Evolutionary conservation across 2,797 vertebrate genomes (phyloP).

Genomic region (Enteromius radiatus): DNA sequence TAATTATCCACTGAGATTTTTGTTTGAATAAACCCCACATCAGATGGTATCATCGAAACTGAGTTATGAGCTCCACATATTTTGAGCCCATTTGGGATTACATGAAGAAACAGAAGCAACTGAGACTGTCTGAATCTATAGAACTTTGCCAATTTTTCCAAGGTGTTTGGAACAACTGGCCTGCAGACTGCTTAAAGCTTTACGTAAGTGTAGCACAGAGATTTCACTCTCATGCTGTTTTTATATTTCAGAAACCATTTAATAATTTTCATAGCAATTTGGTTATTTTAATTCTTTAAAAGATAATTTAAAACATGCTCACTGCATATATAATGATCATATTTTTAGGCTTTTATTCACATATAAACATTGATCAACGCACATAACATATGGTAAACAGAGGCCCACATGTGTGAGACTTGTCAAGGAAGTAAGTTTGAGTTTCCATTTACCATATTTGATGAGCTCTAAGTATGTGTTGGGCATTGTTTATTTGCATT

Average conservation of each 20-base stretch:
- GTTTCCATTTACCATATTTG: neutral
- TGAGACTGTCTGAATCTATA: neutral
- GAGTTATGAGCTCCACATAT: neutral
- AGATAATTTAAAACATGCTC: neutral
- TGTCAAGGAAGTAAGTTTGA: neutral
- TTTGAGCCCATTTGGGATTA: neutral
- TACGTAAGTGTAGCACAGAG: neutral
- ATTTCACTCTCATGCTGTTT: neutral
- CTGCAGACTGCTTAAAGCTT: neutral
- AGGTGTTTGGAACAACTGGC: neutral
- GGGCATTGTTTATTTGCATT: neutral
- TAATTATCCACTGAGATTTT: slow-evolving; percentile 2
- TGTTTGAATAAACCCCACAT: neutral
- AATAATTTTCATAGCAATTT: too few species aligned
- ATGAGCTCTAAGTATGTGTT: neutral
- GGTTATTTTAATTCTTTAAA: neutral
- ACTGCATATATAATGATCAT: neutral
- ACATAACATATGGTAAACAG: neutral
- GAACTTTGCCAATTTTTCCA: neutral
- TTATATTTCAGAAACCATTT: too few species aligned
- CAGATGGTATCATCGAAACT: neutral
- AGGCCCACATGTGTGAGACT: neutral
- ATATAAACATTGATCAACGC: neutral
- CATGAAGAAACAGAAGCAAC: neutral
- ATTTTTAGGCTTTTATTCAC: neutral